Evolutionary conservation across 2,888 invertebrate genomes (phyloP).

Genomic region (Cecidostiba fungosa): DNA sequence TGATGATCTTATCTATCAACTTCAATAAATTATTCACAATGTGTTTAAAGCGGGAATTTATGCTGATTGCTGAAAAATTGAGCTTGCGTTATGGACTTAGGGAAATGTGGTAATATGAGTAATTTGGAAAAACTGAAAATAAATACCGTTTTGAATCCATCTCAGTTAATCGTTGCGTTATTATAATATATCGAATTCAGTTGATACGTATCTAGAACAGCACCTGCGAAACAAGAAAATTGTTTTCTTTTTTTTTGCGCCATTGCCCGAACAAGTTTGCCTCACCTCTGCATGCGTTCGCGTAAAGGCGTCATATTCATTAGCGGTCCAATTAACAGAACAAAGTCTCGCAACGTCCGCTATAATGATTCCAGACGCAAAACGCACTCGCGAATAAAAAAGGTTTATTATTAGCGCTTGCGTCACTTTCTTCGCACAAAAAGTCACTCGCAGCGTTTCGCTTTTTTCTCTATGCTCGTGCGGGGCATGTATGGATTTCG

Average conservation of each 20-base stretch:
- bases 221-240: background rate
- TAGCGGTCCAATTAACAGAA: constrained; percentile 68
- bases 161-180: no score
- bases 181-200: no score
- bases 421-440: constrained; percentile 3
- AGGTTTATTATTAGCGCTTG: no score
- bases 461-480: background rate
- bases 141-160: background rate
- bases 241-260: background rate
- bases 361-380: background rate
- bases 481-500: background rate
- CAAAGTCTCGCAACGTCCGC: constrained; percentile 54
- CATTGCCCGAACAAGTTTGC: background rate
- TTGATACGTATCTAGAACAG: background rate
- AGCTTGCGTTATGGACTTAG: no score
- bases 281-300: background rate
- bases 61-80: no score
- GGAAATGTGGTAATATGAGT: no score
- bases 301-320: constrained; percentile 64
- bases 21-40: no score
- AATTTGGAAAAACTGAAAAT: no score
- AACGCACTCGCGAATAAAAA: no score
- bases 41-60: no score
- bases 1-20: no score
- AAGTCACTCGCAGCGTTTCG: background rate